Conservation (phyloP, 2,888 invertebrate species). For the Gymnoscelis rufifasciata region DNA sequence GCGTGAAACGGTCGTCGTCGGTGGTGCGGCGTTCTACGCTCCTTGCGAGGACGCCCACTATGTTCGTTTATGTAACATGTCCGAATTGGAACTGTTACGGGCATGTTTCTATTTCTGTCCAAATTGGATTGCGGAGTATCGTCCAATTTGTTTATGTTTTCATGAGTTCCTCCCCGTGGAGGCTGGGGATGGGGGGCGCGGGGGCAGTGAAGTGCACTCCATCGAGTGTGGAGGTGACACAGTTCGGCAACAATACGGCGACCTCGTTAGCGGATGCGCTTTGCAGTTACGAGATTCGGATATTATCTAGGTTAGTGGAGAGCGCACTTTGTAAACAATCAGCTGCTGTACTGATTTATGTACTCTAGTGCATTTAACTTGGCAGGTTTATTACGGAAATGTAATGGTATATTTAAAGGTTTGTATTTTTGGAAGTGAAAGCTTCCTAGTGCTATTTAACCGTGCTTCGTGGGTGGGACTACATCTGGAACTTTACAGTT, state of each 20-base stretch:
- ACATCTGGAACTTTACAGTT: too few relatives aligned
- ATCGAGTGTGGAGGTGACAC: slow-evolving; percentile 22
- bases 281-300: slow-evolving; percentile 18
- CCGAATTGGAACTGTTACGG: slow-evolving; percentile 5
- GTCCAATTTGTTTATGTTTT: slow-evolving; percentile 3
- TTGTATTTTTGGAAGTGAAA: too few relatives aligned
- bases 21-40: slow-evolving; percentile 9
- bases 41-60: slow-evolving; percentile 2
- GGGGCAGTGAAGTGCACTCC: slow-evolving; percentile 28
- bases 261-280: slow-evolving; percentile 22
- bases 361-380: background rate
- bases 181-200: background rate
- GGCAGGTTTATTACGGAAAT: background rate
- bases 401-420: too few relatives aligned
- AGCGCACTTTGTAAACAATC: slow-evolving; percentile 14
- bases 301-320: slow-evolving; percentile 20
- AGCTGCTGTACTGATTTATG: slow-evolving; percentile 6
- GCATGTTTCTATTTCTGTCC: slow-evolving; percentile 1
- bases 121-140: slow-evolving; percentile 9
- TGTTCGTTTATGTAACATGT: slow-evolving; percentile 3
- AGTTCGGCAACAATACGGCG: slow-evolving; percentile 19
- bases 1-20: slow-evolving; percentile 17
- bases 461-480: too few relatives aligned
- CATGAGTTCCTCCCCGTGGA: background rate
- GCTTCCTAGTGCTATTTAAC: too few relatives aligned